Conservation (phyloP, 2,888 invertebrate species). For the Cheilosia soror region DNA sequence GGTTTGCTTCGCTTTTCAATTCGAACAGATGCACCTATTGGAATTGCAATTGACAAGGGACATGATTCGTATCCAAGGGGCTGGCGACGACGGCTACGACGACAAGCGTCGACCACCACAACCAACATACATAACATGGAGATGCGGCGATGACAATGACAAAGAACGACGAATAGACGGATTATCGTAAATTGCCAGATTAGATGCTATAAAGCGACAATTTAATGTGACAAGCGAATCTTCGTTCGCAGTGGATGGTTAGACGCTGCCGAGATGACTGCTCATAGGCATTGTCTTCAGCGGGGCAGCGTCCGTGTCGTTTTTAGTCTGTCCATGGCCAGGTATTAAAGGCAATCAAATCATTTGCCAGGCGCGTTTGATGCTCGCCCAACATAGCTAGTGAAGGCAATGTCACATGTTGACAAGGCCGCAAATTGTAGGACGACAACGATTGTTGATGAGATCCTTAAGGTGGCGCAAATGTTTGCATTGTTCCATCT, state of each 20-base stretch:
- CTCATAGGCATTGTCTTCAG: constrained; percentile 53
- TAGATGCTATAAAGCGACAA: constrained; percentile 76
- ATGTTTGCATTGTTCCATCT: constrained; percentile 73
- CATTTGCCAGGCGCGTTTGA: constrained; percentile 71
- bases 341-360: constrained; percentile 73
- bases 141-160: constrained; percentile 73
- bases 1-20: constrained; percentile 52
- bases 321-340: constrained; percentile 46
- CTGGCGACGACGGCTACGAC: constrained; percentile 28
- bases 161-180: constrained; percentile 73
- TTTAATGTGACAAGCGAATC: constrained; percentile 74
- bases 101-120: constrained; percentile 32
- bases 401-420: constrained; percentile 74
- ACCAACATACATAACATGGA: constrained; percentile 48
- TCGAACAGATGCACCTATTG: constrained; percentile 74
- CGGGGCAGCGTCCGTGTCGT: constrained; percentile 15
- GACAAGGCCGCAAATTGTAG: constrained; percentile 75
- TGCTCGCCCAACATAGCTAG: constrained; percentile 51
- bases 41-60: constrained; percentile 74
- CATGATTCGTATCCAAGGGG: constrained; percentile 62
- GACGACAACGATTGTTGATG: constrained; percentile 62
- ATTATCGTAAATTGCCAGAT: constrained; percentile 75
- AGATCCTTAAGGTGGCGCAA: constrained; percentile 74
- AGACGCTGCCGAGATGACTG: constrained; percentile 55
- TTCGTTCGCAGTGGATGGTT: constrained; percentile 43